phyloP scores from a whole-genome alignment of 2,797 vertebrate genomes.

The Poeciliopsis presidionis region DNA sequence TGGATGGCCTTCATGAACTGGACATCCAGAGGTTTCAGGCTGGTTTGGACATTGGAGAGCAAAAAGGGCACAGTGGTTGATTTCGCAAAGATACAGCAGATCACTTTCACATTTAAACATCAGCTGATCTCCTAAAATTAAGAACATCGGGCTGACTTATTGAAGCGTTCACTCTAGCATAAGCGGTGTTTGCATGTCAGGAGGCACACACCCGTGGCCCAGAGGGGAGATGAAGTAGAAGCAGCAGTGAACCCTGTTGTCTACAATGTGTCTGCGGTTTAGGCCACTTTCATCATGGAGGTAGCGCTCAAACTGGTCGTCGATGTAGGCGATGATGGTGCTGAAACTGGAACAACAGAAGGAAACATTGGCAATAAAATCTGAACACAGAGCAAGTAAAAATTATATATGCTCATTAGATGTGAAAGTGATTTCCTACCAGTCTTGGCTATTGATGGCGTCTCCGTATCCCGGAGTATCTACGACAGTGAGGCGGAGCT shows the following conservation, averaged over 20 bases:
- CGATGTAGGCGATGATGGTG: conserved; percentile 97
- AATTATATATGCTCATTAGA: conserved; percentile 7
- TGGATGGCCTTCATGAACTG: conserved; percentile 99
- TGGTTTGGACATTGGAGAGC: conserved; percentile 53
- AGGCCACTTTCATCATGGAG: conserved; percentile 97
- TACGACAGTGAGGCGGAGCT: conserved; percentile 95
- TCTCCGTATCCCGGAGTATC: conserved; percentile 98
- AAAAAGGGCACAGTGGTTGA: no score
- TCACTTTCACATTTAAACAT: no score
- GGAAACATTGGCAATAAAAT: conserved; percentile 7
- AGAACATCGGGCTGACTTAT: neutral
- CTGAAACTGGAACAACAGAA: conserved; percentile 84
- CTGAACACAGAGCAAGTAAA: neutral
- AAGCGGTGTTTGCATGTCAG: neutral
- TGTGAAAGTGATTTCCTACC: conserved; percentile 59
- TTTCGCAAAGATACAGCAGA: no score
- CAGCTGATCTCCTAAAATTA: no score
- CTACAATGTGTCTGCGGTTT: conserved; percentile 94
- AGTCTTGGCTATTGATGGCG: conserved; percentile 96
- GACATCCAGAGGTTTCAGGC: conserved; percentile 95
- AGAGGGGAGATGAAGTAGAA: conserved; percentile 99
- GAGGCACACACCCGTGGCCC: conserved; percentile 90
- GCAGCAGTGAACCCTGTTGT: conserved; percentile 98
- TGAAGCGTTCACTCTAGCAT: neutral
- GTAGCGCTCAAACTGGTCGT: conserved; percentile 98